These are phyloP conservation scores for Erpetoichthys calabaricus DNA, from an alignment of 2,797 vertebrate genomes.

Conservation along the genomic window DNA sequence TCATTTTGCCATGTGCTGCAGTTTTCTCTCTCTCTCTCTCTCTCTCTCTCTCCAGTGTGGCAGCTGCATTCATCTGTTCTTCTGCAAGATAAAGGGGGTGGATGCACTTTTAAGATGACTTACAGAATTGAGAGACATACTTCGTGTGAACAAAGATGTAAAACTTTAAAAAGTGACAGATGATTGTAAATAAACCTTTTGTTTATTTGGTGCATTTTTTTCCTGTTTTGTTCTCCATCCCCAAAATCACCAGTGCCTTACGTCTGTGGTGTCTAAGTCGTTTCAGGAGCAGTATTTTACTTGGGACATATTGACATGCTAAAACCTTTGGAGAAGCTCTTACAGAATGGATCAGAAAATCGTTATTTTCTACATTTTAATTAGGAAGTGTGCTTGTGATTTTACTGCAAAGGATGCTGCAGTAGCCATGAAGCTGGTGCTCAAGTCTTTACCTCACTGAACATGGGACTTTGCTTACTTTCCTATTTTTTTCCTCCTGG, in stretches of 20 bases:
- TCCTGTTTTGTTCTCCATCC: slow-evolving; percentile 10
- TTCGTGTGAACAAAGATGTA: no score
- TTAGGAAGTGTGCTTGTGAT: background rate
- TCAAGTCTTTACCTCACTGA: background rate
- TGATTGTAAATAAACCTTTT: no score
- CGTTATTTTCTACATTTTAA: background rate
- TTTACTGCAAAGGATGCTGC: background rate
- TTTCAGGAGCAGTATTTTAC: background rate
- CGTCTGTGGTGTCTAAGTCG: background rate
- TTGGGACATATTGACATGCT: background rate
- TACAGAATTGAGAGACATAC: no score
- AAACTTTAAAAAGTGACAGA: no score
- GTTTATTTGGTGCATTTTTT: slow-evolving; percentile 16
- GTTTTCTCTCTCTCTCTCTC: background rate
- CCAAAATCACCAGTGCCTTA: background rate
- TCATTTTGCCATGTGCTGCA: slow-evolving; percentile 14
- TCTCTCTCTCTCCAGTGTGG: no score
- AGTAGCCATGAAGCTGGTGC: background rate
- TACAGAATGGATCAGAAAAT: background rate
- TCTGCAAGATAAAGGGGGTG: no score
- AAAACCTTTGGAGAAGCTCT: background rate
- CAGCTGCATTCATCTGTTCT: background rate
- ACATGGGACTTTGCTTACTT: background rate
- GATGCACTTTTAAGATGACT: no score
- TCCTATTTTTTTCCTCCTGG: no score